Conservation (phyloP, 2,797 vertebrate genomes). For the Otolemur crassicaudatus region DNA sequence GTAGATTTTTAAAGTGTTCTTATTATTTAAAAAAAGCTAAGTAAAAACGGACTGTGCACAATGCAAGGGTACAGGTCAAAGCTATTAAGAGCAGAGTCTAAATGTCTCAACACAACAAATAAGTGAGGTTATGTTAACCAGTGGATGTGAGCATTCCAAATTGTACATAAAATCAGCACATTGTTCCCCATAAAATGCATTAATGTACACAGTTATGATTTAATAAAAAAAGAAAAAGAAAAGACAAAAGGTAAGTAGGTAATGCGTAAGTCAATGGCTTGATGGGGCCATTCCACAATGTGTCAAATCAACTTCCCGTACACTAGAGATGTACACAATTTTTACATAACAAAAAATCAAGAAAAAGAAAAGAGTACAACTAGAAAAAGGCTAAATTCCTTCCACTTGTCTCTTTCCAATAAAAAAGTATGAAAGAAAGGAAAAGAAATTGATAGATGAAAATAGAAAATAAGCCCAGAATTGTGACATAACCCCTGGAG, state of each 20-base stretch:
- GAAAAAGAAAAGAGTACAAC: not conserved
- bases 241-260: no score
- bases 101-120: no score
- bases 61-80: no score
- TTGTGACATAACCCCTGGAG: rapidly evolving
- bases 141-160: no score
- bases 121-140: no score
- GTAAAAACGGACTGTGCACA: no score
- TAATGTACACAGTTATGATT: no score
- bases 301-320: not conserved
- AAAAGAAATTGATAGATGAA: not conserved
- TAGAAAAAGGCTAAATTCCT: not conserved
- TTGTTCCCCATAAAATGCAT: no score
- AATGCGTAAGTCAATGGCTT: not conserved
- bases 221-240: not conserved
- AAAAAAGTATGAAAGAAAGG: no score
- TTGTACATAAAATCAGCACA: no score
- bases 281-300: not conserved
- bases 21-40: not conserved
- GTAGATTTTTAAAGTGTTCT: not conserved
- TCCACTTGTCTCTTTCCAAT: not conserved
- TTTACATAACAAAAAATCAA: not conserved
- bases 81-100: no score
- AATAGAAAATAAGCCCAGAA: not conserved
- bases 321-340: not conserved